Conservation (phyloP, 2,113 vertebrate species). For the Bufo gargarizans region DNA sequence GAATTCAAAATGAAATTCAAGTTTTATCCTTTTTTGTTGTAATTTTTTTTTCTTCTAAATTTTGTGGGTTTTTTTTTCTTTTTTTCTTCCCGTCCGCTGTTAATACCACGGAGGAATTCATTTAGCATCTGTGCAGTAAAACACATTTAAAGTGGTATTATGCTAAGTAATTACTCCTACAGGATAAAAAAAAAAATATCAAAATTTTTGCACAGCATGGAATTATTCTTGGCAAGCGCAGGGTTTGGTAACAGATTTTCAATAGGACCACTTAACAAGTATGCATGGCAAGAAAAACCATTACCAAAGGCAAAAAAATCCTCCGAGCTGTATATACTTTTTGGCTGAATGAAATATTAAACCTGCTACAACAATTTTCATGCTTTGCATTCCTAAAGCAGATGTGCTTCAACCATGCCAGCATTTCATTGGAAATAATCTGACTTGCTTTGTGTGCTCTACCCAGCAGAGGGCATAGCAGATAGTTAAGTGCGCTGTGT, state of each 20-base stretch:
- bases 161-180: conserved; percentile 81
- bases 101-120: conserved; percentile 36
- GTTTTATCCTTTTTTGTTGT: background rate
- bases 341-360: conserved; percentile 80
- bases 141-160: conserved; percentile 79
- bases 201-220: conserved; percentile 77
- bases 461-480: conserved; percentile 78
- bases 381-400: conserved; percentile 74
- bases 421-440: conserved; percentile 73
- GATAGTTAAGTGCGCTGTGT: conserved; percentile 68
- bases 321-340: conserved; percentile 72
- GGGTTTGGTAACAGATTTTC: conserved; percentile 72
- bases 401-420: conserved; percentile 74
- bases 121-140: conserved; percentile 60
- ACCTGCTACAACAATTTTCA: conserved; percentile 84
- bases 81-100: background rate
- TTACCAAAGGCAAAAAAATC: conserved; percentile 74
- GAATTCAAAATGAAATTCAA: background rate
- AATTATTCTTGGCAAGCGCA: conserved; percentile 76
- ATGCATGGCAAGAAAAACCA: conserved; percentile 65
- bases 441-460: conserved; percentile 65
- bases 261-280: conserved; percentile 69
- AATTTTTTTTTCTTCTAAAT: background rate
- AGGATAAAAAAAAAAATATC: conserved; percentile 73
- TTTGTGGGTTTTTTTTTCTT: background rate